A percentile compares a stretch with the other conserved stretches of the same genome.
phyloP scores from a whole-genome alignment of 2,888 invertebrate species.

The Ormyrus thymus region DNA sequence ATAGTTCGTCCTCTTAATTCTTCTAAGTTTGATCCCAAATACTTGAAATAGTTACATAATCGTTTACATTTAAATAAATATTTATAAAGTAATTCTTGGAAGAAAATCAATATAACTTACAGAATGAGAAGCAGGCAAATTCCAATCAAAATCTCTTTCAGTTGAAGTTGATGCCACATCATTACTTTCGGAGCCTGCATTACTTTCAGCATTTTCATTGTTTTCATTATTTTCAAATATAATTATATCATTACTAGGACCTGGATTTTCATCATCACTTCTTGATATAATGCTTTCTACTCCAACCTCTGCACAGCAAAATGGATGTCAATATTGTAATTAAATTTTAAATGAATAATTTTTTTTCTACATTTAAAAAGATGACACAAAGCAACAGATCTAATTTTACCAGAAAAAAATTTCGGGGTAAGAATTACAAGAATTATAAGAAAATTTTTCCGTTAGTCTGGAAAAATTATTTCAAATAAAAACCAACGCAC shows the following conservation, averaged over 20 bases:
- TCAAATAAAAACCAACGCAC: conserved; percentile 5
- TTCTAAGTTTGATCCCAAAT: conserved; percentile 79
- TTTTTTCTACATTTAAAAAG: no score
- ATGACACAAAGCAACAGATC: no score
- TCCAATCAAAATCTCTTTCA: conserved; percentile 74
- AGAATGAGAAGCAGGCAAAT: conserved; percentile 78
- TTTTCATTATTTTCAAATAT: conserved; percentile 7
- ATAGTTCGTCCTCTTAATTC: conserved; percentile 81
- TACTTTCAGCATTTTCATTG: conserved; percentile 5
- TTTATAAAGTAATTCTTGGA: background rate
- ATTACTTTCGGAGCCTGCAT: conserved; percentile 2
- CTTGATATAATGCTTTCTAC: no score
- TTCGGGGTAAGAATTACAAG: no score
- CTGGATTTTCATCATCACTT: no score
- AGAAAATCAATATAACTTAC: conserved; percentile 67
- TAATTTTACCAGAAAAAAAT: no score
- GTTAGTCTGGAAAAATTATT: no score
- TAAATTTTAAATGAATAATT: no score
- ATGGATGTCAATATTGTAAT: no score
- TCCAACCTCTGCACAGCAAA: no score
- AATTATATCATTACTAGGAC: conserved; percentile 1
- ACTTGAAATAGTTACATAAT: conserved; percentile 72
- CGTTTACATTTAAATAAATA: conserved; percentile 9
- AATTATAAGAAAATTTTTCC: no score
- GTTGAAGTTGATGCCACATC: background rate